These are phyloP conservation scores for Cremastinae sp. DNA, from an alignment of 2,888 invertebrate genomes.

Conservation along the genomic window DNA sequence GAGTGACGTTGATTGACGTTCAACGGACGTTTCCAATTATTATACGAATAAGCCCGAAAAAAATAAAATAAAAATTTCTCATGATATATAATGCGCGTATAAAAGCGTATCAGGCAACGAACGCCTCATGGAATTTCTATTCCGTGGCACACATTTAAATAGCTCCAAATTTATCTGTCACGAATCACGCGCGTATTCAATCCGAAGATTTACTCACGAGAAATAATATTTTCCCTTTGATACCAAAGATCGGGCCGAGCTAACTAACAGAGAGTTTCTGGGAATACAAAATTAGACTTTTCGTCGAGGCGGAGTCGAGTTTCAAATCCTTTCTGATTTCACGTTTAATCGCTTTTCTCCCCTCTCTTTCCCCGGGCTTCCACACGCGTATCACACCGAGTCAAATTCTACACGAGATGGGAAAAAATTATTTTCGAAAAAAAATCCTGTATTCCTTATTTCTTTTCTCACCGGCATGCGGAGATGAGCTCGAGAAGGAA, in stretches of 20 bases:
- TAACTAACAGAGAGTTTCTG: slow-evolving; percentile 16
- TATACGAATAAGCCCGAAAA: slow-evolving; percentile 72
- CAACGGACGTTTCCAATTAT: slow-evolving; percentile 77
- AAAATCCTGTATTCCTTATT: no score
- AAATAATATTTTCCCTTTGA: slow-evolving; percentile 16
- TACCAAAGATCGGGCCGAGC: slow-evolving; percentile 6
- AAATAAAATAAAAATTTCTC: slow-evolving; percentile 60
- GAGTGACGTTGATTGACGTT: slow-evolving; percentile 77
- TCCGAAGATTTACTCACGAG: not conserved
- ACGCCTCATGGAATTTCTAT: slow-evolving; percentile 31
- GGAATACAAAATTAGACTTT: slow-evolving; percentile 26
- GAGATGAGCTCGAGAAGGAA: not conserved
- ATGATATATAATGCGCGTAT: not conserved
- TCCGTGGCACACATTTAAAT: slow-evolving; percentile 20
- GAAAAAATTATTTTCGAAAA: no score
- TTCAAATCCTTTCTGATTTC: not conserved
- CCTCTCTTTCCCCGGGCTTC: not conserved
- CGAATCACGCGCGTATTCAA: slow-evolving; percentile 1
- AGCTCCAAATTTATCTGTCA: slow-evolving; percentile 31
- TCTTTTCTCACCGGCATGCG: not conserved
- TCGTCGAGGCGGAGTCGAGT: slow-evolving; percentile 10
- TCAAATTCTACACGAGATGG: no score
- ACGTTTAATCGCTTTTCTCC: slow-evolving; percentile 9
- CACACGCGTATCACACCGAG: not conserved
- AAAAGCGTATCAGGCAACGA: slow-evolving; percentile 9